Conservation (phyloP, 2,797 vertebrate genomes). For the Meda fulgida region DNA sequence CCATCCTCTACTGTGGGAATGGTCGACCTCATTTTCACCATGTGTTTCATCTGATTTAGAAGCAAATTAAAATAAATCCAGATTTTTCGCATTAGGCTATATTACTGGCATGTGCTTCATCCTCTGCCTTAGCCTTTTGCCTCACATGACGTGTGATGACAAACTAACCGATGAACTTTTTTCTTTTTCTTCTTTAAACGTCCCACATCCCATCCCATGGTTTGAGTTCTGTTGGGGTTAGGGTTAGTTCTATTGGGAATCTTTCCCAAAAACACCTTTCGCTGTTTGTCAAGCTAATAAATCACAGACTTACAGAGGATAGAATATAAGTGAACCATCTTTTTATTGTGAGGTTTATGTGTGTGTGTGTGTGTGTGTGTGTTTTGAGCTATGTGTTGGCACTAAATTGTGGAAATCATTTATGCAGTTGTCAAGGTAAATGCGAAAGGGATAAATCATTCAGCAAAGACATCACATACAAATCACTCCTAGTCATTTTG, state of each 20-base stretch:
- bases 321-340: not conserved
- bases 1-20: conserved; percentile 49
- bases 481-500: conserved; percentile 39
- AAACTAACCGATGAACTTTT: not conserved
- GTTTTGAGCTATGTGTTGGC: conserved; percentile 8
- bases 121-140: conserved; percentile 42
- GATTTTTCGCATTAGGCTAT: conserved; percentile 76
- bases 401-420: conserved; percentile 3
- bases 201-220: not conserved
- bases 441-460: conserved; percentile 10
- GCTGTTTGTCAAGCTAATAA: not conserved
- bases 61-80: conserved; percentile 76
- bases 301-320: conserved; percentile 14
- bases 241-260: not conserved
- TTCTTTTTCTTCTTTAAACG: not conserved
- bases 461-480: conserved; percentile 29
- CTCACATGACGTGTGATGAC: not conserved
- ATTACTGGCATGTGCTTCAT: conserved; percentile 66
- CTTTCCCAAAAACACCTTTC: not conserved
- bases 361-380: conserved; percentile 11
- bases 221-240: not conserved
- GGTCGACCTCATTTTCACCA: conserved; percentile 65
- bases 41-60: conserved; percentile 67
- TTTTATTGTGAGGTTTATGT: conserved; percentile 27
- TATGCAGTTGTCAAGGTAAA: not conserved